phyloP scores from a whole-genome alignment of 2,888 invertebrate genomes.

The Uropetala carovei region DNA sequence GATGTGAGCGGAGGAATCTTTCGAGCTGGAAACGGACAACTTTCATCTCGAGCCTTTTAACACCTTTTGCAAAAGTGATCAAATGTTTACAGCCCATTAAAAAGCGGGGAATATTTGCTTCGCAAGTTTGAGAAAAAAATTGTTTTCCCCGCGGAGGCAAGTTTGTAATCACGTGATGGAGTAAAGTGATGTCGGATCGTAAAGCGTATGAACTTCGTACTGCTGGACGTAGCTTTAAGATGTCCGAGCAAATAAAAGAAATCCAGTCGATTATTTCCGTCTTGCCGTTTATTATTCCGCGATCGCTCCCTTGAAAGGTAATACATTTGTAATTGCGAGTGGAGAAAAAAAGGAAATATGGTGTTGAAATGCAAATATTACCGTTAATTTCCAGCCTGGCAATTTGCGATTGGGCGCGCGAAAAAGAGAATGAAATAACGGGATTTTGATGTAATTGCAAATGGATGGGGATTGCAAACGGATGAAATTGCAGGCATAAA shows the following conservation, averaged over 20 bases:
- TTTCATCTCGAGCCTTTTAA: constrained; percentile 24
- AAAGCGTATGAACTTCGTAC: not conserved
- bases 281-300: not conserved
- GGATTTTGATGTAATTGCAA: not conserved
- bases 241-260: not conserved
- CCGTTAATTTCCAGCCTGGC: not conserved
- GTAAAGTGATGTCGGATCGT: not conserved
- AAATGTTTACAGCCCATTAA: constrained; percentile 3
- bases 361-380: not conserved
- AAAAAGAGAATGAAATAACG: not conserved
- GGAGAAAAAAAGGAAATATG: not conserved
- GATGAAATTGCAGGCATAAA: no score
- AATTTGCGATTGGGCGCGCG: not conserved
- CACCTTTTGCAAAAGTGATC: constrained; percentile 11
- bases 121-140: not conserved
- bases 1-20: not conserved
- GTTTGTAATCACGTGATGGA: not conserved
- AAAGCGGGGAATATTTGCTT: not conserved
- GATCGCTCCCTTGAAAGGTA: not conserved
- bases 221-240: not conserved
- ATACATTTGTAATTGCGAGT: not conserved
- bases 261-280: not conserved
- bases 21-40: not conserved
- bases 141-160: not conserved
- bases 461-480: not conserved